A percentile compares a stretch with the other conserved stretches of the same genome.
phyloP scores from a whole-genome alignment of 1,140 invertebrate genomes.

The Diprion similis region DNA sequence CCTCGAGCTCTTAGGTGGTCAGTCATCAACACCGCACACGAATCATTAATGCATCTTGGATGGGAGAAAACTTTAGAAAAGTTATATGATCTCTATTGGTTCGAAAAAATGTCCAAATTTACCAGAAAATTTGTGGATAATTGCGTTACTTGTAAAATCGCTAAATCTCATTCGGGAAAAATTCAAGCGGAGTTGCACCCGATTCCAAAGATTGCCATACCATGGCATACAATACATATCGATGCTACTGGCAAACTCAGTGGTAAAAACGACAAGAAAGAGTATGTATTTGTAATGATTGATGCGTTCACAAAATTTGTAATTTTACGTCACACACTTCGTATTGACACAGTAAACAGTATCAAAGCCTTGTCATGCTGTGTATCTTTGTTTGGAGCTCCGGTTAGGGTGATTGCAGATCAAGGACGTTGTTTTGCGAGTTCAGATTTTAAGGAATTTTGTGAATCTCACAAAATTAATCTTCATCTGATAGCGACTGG shows the following conservation, averaged over 20 bases:
- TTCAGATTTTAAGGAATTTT: constrained; percentile 41
- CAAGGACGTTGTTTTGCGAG: constrained; percentile 42
- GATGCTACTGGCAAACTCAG: constrained; percentile 37
- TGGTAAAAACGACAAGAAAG: constrained; percentile 27
- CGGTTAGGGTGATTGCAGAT: constrained; percentile 40
- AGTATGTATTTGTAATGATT: constrained; percentile 41
- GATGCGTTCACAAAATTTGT: constrained; percentile 47
- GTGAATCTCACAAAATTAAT: constrained; percentile 26
- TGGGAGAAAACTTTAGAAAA: constrained; percentile 40
- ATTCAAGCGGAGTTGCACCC: constrained; percentile 37
- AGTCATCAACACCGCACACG: constrained; percentile 46
- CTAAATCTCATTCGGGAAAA: constrained; percentile 32
- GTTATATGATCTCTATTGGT: constrained; percentile 40
- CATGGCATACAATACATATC: constrained; percentile 43
- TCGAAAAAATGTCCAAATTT: constrained; percentile 35
- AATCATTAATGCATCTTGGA: constrained; percentile 35
- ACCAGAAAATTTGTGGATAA: constrained; percentile 35
- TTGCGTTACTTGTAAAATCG: constrained; percentile 34
- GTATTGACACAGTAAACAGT: background rate
- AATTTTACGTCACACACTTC: background rate
- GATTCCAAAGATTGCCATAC: constrained; percentile 38
- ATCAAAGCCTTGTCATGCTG: constrained; percentile 8
- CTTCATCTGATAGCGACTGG: constrained; percentile 26
- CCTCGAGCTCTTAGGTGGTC: constrained; percentile 41
- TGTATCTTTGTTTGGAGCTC: constrained; percentile 38